phyloP scores from a whole-genome alignment of 2,888 invertebrate genomes.

The Drosophila fungiperda region DNA sequence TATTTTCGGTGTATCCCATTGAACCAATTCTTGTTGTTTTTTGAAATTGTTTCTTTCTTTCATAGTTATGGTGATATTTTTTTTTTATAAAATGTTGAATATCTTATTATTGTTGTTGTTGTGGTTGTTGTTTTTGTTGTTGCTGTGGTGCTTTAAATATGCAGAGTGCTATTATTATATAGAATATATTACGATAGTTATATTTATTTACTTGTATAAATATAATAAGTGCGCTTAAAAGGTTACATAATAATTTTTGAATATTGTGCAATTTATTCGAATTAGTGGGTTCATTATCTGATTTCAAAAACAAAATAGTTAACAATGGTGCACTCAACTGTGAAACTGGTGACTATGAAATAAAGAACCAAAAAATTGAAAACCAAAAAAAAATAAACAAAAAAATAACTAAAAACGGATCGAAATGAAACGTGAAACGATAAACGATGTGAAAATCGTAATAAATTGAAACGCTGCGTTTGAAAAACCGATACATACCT shows the following conservation, averaged over 20 bases:
- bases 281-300: constrained; percentile 25
- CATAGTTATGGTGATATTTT: constrained; percentile 11
- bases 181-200: constrained; percentile 32
- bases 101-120: constrained; percentile 25
- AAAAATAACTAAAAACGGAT: constrained; percentile 6
- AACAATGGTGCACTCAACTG: constrained; percentile 64
- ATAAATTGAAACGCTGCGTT: constrained; percentile 68
- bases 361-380: constrained; percentile 8
- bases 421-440: constrained; percentile 1
- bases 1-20: constrained; percentile 23
- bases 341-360: constrained; percentile 23
- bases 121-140: constrained; percentile 11
- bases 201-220: constrained; percentile 40
- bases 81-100: constrained; percentile 5
- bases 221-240: constrained; percentile 50
- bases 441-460: constrained; percentile 10
- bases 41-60: constrained; percentile 6
- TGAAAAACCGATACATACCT: constrained; percentile 90
- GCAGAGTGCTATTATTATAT: constrained; percentile 61
- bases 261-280: constrained; percentile 58
- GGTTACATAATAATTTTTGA: constrained; percentile 54
- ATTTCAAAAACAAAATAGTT: constrained; percentile 23
- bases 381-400: constrained; percentile 5
- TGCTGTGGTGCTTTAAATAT: constrained; percentile 65
- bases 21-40: constrained; percentile 23